Base-by-base conservation (phyloP, 2,113 vertebrate genomes). In the Microcebus ravelobensis region DNA sequence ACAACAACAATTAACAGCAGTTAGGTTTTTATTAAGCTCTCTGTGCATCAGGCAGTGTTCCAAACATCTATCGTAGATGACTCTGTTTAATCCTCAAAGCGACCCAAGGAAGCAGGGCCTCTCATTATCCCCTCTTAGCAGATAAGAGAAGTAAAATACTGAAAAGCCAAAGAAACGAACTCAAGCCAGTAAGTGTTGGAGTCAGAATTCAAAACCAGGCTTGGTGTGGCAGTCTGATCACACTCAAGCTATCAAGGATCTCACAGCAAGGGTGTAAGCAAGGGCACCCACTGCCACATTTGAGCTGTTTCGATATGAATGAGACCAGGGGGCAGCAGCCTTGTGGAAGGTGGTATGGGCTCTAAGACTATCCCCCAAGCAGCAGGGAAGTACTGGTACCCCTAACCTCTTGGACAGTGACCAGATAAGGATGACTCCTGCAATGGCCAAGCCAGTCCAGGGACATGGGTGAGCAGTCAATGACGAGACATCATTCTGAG, bases 31-130 rank as follows among this genome's bases (percentile, higher is more conserved):
- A 59, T 45, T 27, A 83, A 52, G 48, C 59, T 89, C 34, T n/a
- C 17, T 3, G 20, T 21, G 29, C 36, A 79, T 29, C 12, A 55
- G 57, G 11, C 11, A 39, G 29, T 13, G 59, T 55, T 82, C 18
- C 48, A 50, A 34, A 27, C 20, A 5, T 79, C 27, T 50, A 42
- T 86, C 34, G 6, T 9, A n/a, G 18, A 23, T 45, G 52, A 70
- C 45, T 82, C 68, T 42, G 7, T 71, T 79, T 70, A 77, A 84
- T 63, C 23, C 71, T 88, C 70, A 71, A 55, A 52, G 63, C 52
- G 70, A 42, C 29, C 52, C 45, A 12, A 12, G 36, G 52, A 70
- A n/a, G 36, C 31, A 71, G 88, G 31, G 0, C 2, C 63, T 63
- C 42, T 52, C 52, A 42, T 45, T 23, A 6, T 15, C 45, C 29